Conservation (phyloP, 2,113 vertebrate genomes). For the Urocolius indicus region DNA sequence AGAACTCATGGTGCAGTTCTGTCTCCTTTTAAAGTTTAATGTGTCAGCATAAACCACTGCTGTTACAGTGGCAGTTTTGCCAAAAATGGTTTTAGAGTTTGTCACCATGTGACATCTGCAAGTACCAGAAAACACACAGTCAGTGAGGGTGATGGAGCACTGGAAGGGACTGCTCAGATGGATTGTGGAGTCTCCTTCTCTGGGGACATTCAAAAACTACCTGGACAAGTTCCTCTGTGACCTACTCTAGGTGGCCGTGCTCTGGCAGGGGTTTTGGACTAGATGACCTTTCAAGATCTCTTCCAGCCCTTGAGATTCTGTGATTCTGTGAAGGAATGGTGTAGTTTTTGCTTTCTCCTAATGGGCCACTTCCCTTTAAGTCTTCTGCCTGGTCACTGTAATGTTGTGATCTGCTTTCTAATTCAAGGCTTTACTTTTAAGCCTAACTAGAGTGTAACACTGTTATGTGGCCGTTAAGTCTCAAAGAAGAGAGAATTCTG, state of each 20-base stretch:
- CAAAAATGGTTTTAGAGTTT: background rate
- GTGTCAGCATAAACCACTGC: background rate
- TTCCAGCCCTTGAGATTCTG: no score
- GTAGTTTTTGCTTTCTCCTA: background rate
- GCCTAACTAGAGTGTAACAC: slow-evolving; percentile 20
- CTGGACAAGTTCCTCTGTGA: no score
- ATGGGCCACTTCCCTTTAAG: background rate
- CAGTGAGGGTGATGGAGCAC: no score
- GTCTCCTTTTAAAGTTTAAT: rapidly evolving
- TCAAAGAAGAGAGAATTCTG: slow-evolving; percentile 30
- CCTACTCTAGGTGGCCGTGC: no score
- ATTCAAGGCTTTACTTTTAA: slow-evolving; percentile 10
- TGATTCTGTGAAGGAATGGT: background rate
- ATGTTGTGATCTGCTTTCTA: background rate
- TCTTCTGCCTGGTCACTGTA: background rate
- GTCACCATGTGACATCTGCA: rapidly evolving
- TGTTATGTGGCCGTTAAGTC: background rate
- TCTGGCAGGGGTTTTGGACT: no score
- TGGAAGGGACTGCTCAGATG: no score
- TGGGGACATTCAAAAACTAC: no score
- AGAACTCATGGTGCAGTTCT: background rate
- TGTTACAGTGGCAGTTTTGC: background rate
- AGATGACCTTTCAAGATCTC: no score
- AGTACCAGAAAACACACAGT: background rate
- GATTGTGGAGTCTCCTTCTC: no score